phyloP scores from a whole-genome alignment of 2,888 invertebrate genomes.

The Pantelozetes paolii region DNA sequence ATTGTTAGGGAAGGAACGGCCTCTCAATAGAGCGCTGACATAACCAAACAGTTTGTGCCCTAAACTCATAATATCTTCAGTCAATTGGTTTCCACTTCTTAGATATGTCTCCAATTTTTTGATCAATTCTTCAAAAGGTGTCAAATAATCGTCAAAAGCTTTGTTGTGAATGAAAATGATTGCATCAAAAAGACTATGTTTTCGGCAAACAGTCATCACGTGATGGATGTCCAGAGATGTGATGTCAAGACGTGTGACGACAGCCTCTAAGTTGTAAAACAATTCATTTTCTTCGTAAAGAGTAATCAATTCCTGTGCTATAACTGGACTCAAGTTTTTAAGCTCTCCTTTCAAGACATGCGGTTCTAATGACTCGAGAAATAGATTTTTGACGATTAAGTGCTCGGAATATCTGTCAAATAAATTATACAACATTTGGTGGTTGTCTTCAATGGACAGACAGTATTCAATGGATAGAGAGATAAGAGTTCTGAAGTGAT shows the following conservation, averaged over 20 bases:
- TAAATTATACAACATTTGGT: slow-evolving; percentile 54
- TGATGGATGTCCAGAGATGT: slow-evolving; percentile 72
- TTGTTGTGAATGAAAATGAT: slow-evolving; percentile 71
- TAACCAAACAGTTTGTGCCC: slow-evolving; percentile 81
- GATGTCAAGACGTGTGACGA: slow-evolving; percentile 68
- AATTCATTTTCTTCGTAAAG: slow-evolving; percentile 61
- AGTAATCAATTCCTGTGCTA: slow-evolving; percentile 68
- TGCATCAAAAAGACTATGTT: slow-evolving; percentile 64
- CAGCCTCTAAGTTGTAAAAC: slow-evolving; percentile 63
- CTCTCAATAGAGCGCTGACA: slow-evolving; percentile 77
- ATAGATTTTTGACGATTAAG: slow-evolving; percentile 62
- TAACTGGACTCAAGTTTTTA: slow-evolving; percentile 62
- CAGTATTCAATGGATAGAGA: slow-evolving; percentile 47
- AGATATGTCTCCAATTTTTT: slow-evolving; percentile 46
- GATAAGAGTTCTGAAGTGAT: slow-evolving; percentile 51
- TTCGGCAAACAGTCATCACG: slow-evolving; percentile 61
- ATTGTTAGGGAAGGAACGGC: slow-evolving; percentile 67
- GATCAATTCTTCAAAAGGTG: slow-evolving; percentile 61
- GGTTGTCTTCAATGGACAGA: slow-evolving; percentile 47
- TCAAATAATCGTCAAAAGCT: slow-evolving; percentile 69
- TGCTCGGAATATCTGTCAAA: slow-evolving; percentile 56
- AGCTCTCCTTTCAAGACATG: slow-evolving; percentile 65
- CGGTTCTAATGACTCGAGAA: slow-evolving; percentile 66
- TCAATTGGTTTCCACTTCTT: slow-evolving; percentile 50
- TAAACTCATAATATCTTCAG: slow-evolving; percentile 52